Evolutionary conservation across 1,140 invertebrate genomes (phyloP), one percentile per base, ranked within the genome.

Genomic region (Drosophila bocki): DNA sequence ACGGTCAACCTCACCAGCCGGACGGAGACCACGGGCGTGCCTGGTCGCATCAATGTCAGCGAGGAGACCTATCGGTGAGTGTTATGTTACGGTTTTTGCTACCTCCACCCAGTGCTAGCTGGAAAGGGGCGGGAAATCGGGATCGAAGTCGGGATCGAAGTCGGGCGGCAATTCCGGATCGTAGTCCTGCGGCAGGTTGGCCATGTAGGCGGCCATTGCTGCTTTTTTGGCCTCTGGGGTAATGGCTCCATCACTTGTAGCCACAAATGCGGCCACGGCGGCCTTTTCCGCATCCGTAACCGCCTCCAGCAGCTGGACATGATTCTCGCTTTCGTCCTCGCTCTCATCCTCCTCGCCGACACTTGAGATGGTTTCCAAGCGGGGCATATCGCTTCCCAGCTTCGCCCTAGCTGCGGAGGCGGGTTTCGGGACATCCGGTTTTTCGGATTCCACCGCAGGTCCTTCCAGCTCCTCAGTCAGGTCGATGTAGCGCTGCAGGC

Each of bases 1-100:
- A 99, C 98, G 0, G 98, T 99, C 1, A 99, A 99, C 93, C 93
- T 99, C 26, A 99, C 98, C 37, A 98, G 97, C 91, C 94, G 98
- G 72, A 99, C 98, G 3, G 98, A 99, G 94, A 99, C 98, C 17
- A 99, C 98, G 0, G 98, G 98, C 5, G 95, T 96, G 59, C 96
- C 96, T 5, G 98, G 98, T 7, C 96, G 95, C 87, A 99, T 99
- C 57, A 99, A 99, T 92, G 97, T 99, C 35, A 99, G 98, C 4
- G 97, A 99, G 92, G 96, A 97, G 79, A 98, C 98, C 64, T 98
- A 99, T 94, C 96, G 95, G 98, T 99, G 95, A 94, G 93, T 93
- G 2, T 13, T 35, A 8, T 51, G 35, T 37, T 51, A 33, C 15
- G 39, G 35, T 26, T 17, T 26, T 26, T 33, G 50, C 60, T 86